Conservation (phyloP, 2,797 vertebrate species). For the Alosa sapidissima region DNA sequence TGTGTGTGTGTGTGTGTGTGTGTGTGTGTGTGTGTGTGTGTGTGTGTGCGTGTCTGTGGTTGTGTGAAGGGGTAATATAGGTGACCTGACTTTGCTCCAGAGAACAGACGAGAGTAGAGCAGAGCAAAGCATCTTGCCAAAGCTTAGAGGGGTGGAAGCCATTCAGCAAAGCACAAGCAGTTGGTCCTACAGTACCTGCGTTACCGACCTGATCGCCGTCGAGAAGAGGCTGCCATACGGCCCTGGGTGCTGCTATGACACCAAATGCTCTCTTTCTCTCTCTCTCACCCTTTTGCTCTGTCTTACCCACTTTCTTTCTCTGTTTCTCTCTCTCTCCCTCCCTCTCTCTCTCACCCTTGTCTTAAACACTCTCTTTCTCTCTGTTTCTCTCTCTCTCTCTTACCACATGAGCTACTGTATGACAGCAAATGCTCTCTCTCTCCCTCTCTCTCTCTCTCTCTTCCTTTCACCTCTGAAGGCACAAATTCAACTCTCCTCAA, state of each 20-base stretch:
- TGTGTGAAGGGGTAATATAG: not conserved
- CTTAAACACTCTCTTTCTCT: too few relatives aligned
- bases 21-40: constrained; percentile 17
- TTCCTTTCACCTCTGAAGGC: not conserved
- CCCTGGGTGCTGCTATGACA: not conserved
- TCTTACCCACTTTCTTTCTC: constrained; percentile 32
- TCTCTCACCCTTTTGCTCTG: not conserved
- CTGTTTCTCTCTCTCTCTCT: too few relatives aligned
- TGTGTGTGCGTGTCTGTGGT: constrained; percentile 24
- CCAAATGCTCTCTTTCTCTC: not conserved
- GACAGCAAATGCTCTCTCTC: too few relatives aligned
- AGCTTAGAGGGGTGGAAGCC: not conserved
- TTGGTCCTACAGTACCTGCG: not conserved
- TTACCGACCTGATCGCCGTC: not conserved
- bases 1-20: not conserved
- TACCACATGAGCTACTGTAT: too few relatives aligned
- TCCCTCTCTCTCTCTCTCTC: not conserved
- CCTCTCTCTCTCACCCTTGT: not conserved
- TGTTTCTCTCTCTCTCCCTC: not conserved
- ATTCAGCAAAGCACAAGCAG: not conserved
- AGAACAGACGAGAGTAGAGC: not conserved
- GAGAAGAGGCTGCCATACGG: not conserved
- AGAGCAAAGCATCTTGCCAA: not conserved
- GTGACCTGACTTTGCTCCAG: not conserved
- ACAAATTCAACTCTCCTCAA: not conserved